Base-by-base conservation (phyloP, 37 sponge, comb jelly and placozoan genomes). In the Mnemiopsis leidyi region DNA sequence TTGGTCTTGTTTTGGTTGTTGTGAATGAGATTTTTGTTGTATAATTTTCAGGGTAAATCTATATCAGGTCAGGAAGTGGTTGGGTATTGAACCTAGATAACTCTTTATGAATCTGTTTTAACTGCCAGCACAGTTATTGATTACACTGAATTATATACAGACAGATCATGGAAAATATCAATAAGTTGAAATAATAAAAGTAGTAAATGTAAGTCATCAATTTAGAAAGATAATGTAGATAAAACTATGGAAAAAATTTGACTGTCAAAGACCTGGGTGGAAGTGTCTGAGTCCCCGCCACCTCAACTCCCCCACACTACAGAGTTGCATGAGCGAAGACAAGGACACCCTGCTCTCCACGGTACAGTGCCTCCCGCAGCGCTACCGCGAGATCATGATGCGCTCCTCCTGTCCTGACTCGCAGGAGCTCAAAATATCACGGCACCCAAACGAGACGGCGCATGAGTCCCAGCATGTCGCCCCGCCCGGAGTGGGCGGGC, bases 291-390 rank as follows among this genome's bases (percentile, higher is more conserved):
- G 9, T 48, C 13, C 9, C 5, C 61, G 13, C 9, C 61, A 48
- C 9, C 61, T 48, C 61, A 48, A 48, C 61, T 48, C 61, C 61
- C 13, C 5, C 5, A 48, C 13, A 48, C 79, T 77, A 77, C 79
- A 77, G 79, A 77, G 79, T 77, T 77, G 79, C 32, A 32, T 77
- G 79, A 13, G 32, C 79, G 79, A 32, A 31, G 79, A 77, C 79
- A 28, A 77, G 90, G 90, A 85, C 5, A n/a, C 90, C 61, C 90
- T 85, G 0, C 90, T 85, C 48, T 85, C 90, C 61, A 85, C 90
- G 36, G 90, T 85, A 61, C 90, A 85, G 90, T 85, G 90, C 90
- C 61, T 85, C 36, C 90, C 90, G 90, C 90, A 85, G 61, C 90
- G 90, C 29, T 85, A 85, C 90, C 90, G 90, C 25, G 90, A 85